Base-by-base conservation (phyloP, 53 echinoderm and acorn worm genomes). In the Echinarachnius parma region DNA sequence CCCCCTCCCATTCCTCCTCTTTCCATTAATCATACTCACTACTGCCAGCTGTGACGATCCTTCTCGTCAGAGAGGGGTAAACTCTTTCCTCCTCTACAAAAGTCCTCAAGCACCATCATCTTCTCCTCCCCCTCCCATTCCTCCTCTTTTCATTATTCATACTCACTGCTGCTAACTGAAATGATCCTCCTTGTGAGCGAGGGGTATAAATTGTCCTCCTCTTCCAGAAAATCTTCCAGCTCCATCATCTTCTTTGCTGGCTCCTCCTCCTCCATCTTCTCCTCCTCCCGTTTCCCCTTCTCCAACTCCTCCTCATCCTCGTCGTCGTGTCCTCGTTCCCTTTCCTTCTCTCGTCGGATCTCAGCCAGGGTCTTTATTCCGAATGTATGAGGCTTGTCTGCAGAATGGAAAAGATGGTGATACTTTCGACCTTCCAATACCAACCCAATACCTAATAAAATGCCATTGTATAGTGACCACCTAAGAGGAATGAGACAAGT, bases 341-440 rank as follows among this genome's bases (percentile, higher is more conserved):
- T 13, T 16, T 59, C 24, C 71, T 72, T 81, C 56, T 57, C 82
- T 54, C 56, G 34, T 28, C 66, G 75, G 46, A 82, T 82, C 13
- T 82, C 64, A 33, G 46, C 55, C 28, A 82, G 8, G 10, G 63
- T 82, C 58, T 82, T 82, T 13, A 82, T 61, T n/a, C 55, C 64
- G 1, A 64, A 35, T 13, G 77, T 47, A 23, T 13, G 7, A 50
- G 68, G 53, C 52, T 53, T 53, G n/a, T 68, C 68, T 68, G 68
- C 52, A 48, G 2, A 52, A 33, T 39, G 13, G 42, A 9, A 39
- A 9, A 39, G 7, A 7, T 9, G 42, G 42, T 9, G 42, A 39
- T n/a, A n/a, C n/a, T n/a, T n/a, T n/a, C n/a, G n/a, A n/a, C n/a
- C n/a, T n/a, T n/a, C n/a, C n/a, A n/a, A n/a, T n/a, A n/a, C n/a